These are phyloP conservation scores for Keiferia lycopersicella DNA, from an alignment of 2,888 invertebrate genomes.

Conservation along the genomic window DNA sequence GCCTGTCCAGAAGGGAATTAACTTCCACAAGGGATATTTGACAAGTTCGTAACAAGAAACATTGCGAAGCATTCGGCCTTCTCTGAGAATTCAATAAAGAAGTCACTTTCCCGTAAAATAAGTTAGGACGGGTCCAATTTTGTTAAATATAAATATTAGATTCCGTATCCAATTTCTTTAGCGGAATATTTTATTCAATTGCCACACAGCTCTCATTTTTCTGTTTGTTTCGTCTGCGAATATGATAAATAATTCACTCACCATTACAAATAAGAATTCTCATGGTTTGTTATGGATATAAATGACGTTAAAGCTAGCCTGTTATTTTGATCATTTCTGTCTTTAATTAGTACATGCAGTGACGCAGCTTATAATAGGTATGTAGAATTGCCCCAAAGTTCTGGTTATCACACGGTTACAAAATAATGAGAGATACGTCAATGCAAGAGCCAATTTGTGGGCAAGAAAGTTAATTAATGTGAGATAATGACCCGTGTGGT, in stretches of 20 bases:
- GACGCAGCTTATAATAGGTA: no score
- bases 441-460: neutral
- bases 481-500: neutral
- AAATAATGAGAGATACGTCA: no score
- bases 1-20: no score
- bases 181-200: slow-evolving; percentile 3
- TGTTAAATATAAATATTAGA: slow-evolving; percentile 6
- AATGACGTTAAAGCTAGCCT: no score
- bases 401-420: no score
- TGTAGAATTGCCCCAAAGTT: no score
- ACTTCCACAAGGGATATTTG: neutral
- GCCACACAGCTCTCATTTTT: neutral
- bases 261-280: no score
- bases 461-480: neutral
- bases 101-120: slow-evolving; percentile 21
- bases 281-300: no score
- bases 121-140: slow-evolving; percentile 22
- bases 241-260: neutral
- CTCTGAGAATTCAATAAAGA: slow-evolving; percentile 9
- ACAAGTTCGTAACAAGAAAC: slow-evolving; percentile 5
- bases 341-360: no score
- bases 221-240: neutral
- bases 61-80: neutral
- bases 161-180: slow-evolving; percentile 8
- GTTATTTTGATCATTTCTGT: no score